Base-by-base conservation (phyloP, 2,113 vertebrate genomes). In the Tauraco erythrolophus region DNA sequence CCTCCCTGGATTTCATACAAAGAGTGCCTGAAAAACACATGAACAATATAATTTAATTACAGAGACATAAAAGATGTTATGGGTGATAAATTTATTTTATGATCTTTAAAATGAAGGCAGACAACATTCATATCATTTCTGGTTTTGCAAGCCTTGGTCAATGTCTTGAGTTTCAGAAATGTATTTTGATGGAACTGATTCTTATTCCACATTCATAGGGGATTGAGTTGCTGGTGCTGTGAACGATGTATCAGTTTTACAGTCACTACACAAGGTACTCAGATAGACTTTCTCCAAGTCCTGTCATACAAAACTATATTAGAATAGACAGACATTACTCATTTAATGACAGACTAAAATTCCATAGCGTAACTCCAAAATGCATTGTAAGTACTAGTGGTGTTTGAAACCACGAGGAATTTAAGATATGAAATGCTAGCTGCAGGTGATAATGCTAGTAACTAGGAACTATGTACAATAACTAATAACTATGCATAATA, bases 41-140 rank as follows among this genome's bases (percentile, higher is more conserved):
- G 33, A 82, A 61, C 17, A 39, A 41, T 82, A 77, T 66, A 68
- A 94, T 90, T 92, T 81, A 88, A 92, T 95, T 91, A 57, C 10
- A 79, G 78, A 88, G 81, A 64, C 28, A 46, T 92, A 94, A 84
- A 80, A 91, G 5, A 70, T 83, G 56, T 61, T 93, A 87, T 65
- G 35, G 43, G 28, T 58, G 56, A 91, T 72, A 84, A 86, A 80
- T 84, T 25, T 48, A 75, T 72, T 89, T 94, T 89, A 84, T 93
- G 62, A 68, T 46, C 50, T 88, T 94, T 91, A 91, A 92, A 94
- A 94, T 86, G 9, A 93, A 95, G 30, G 15, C 46, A 71, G 83
- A 75, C 33, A 80, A 57, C 22, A 58, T 77, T 87, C 8, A 23
- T 84, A 50, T 57, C 0, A 56, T 80, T 88, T 95, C 64, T 77